Evolutionary conservation across 2,888 invertebrate species (phyloP).

Genomic region (Priocnemis perturbator): DNA sequence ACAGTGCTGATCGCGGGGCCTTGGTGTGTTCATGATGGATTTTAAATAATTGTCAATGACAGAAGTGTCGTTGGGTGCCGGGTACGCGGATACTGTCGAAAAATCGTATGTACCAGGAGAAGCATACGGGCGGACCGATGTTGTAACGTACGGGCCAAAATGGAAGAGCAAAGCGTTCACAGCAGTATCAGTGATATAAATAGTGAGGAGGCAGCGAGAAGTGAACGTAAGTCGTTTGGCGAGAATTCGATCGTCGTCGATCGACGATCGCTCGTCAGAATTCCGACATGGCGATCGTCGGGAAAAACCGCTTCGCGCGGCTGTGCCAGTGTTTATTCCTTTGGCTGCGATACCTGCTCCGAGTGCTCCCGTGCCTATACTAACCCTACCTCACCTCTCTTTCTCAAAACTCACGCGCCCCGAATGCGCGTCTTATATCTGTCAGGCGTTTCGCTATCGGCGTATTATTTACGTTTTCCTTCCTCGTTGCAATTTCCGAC

Average conservation of each 20-base stretch:
- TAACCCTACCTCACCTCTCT: slow-evolving; percentile 54
- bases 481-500: too few relatives aligned
- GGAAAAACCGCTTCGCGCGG: slow-evolving; percentile 2
- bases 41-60: slow-evolving; percentile 59
- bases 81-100: slow-evolving; percentile 16
- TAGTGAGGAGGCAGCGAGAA: slow-evolving; percentile 73
- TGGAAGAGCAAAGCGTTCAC: slow-evolving; percentile 74
- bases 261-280: slow-evolving; percentile 1
- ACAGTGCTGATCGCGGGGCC: slow-evolving; percentile 45
- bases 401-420: slow-evolving; percentile 40
- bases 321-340: slow-evolving; percentile 23
- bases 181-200: slow-evolving; percentile 75
- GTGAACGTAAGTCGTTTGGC: slow-evolving; percentile 69
- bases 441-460: slow-evolving; percentile 25
- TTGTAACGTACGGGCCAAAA: slow-evolving; percentile 73
- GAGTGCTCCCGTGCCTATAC: slow-evolving; percentile 36
- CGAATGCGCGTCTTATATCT: slow-evolving; percentile 42
- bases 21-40: slow-evolving; percentile 53
- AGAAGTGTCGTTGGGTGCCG: slow-evolving; percentile 43
- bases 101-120: slow-evolving; percentile 38
- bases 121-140: slow-evolving; percentile 55
- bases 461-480: slow-evolving; percentile 1
- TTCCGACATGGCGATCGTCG: slow-evolving; percentile 18
- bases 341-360: slow-evolving; percentile 14
- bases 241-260: slow-evolving; percentile 17